Evolutionary conservation across 2,888 invertebrate genomes (phyloP).

Genomic region (Stenodera caucasica): DNA sequence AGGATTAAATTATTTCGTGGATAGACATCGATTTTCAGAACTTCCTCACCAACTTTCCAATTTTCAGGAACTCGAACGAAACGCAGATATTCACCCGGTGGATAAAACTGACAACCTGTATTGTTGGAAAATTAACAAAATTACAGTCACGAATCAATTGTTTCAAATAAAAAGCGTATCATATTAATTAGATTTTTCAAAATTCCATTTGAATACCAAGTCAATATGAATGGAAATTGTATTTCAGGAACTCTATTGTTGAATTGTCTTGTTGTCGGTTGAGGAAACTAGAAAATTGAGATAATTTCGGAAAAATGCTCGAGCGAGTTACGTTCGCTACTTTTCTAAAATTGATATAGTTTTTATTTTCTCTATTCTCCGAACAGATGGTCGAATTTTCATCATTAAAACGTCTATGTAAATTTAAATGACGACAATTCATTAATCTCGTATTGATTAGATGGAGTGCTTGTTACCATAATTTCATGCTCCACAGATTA

Average conservation of each 20-base stretch:
- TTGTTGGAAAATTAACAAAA: slow-evolving; percentile 38
- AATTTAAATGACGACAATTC: too few relatives aligned
- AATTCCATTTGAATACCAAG: not conserved
- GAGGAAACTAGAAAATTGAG: too few relatives aligned
- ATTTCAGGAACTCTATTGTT: not conserved
- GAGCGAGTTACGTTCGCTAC: too few relatives aligned
- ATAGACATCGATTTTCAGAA: slow-evolving; percentile 79
- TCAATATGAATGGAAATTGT: not conserved
- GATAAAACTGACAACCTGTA: slow-evolving; percentile 83
- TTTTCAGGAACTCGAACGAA: slow-evolving; percentile 86
- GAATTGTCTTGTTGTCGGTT: not conserved
- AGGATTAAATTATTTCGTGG: slow-evolving; percentile 74
- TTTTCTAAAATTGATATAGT: too few relatives aligned
- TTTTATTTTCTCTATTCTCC: too few relatives aligned
- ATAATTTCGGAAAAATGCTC: too few relatives aligned
- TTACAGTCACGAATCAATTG: slow-evolving; percentile 13
- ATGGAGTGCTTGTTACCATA: not conserved
- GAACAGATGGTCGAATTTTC: too few relatives aligned
- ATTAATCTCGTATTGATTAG: too few relatives aligned
- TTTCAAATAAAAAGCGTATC: slow-evolving; percentile 2
- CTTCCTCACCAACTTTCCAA: slow-evolving; percentile 74
- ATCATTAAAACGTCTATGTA: too few relatives aligned
- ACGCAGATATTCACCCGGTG: slow-evolving; percentile 78
- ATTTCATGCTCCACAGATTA: not conserved
- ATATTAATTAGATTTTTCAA: not conserved